Percentiles rank a stretch among this genome's conserved stretches.
These are phyloP conservation scores for Lacerta agilis DNA, from an alignment of 2,797 vertebrate species.

Conservation along the genomic window DNA sequence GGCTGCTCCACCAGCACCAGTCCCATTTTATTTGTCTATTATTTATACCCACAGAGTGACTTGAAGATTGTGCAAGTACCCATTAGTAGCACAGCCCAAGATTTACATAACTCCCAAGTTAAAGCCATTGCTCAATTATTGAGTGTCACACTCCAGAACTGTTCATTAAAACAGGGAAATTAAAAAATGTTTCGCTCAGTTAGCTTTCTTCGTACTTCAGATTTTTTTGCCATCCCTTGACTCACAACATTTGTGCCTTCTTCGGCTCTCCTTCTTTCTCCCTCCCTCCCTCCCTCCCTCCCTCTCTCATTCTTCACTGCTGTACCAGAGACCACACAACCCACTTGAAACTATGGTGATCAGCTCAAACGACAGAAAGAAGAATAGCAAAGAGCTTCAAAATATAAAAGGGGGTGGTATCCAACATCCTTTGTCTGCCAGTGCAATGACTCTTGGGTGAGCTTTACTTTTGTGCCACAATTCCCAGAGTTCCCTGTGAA, in stretches of 20 bases:
- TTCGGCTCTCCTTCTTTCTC: neutral
- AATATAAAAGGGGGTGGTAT: too few relatives aligned
- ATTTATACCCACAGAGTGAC: neutral
- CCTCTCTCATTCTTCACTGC: neutral
- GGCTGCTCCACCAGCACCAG: neutral
- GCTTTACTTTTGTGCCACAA: too few relatives aligned
- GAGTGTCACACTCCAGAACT: constrained; percentile 6
- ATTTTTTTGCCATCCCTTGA: neutral
- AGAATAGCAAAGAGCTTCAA: neutral
- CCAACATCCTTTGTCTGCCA: too few relatives aligned
- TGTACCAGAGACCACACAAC: neutral
- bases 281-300: neutral
- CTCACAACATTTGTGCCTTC: rapidly evolving
- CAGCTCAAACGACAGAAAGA: neutral
- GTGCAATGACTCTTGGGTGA: too few relatives aligned
- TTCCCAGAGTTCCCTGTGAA: too few relatives aligned
- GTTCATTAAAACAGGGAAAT: neutral
- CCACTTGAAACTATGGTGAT: neutral
- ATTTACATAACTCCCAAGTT: neutral
- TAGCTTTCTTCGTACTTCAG: neutral
- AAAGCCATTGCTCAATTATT: neutral
- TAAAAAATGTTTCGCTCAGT: neutral
- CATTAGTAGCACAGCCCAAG: neutral
- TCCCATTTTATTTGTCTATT: neutral
- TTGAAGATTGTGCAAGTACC: neutral